These are phyloP conservation scores for Manduca sexta DNA, from an alignment of 1,140 invertebrate species.

Conservation along the genomic window DNA sequence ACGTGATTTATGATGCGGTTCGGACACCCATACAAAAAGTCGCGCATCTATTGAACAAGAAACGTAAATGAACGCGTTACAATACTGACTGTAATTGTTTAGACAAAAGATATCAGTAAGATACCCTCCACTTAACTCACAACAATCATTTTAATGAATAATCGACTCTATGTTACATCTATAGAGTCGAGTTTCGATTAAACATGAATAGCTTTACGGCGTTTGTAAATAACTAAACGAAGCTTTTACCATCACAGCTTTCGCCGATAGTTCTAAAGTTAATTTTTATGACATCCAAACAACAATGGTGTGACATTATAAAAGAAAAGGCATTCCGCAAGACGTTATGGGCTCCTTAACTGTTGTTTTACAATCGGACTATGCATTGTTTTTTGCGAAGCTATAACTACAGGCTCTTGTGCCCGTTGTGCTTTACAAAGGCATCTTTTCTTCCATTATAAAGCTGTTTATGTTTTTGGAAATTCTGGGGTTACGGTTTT, in stretches of 20 bases:
- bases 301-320: constrained; percentile 46
- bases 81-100: constrained; percentile 66
- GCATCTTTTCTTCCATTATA: constrained; percentile 33
- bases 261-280: constrained; percentile 55
- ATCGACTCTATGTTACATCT: constrained; percentile 4
- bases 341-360: constrained; percentile 38
- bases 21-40: constrained; percentile 58
- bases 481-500: constrained; percentile 11
- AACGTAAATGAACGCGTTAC: constrained; percentile 65
- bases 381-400: constrained; percentile 18
- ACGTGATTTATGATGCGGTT: constrained; percentile 64
- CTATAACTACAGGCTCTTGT: constrained; percentile 40
- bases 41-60: constrained; percentile 60
- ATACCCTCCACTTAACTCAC: too few relatives aligned
- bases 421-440: constrained; percentile 36
- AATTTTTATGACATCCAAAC: constrained; percentile 62
- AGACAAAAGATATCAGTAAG: constrained; percentile 36
- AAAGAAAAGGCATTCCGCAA: constrained; percentile 46
- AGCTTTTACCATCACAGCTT: constrained; percentile 58
- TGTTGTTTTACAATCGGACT: constrained; percentile 52
- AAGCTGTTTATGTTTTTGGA: constrained; percentile 17
- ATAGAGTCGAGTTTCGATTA: background rate
- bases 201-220: background rate
- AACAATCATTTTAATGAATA: too few relatives aligned
- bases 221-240: constrained; percentile 14